A percentile compares a stretch with the other conserved stretches of the same genome.
phyloP scores from a whole-genome alignment of 2,797 vertebrate species.

The Leucoraja ocellata region DNA sequence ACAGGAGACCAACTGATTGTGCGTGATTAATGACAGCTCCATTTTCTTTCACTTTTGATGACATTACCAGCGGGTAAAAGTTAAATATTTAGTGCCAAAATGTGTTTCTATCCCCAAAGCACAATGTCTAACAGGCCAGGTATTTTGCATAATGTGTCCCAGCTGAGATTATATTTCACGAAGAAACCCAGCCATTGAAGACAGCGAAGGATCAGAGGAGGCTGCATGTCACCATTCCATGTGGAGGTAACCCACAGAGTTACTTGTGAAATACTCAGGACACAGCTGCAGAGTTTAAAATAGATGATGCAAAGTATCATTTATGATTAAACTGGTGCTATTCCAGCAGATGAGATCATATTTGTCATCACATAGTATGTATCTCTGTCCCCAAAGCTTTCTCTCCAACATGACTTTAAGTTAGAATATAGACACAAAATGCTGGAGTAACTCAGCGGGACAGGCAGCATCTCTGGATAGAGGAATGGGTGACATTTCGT shows the following conservation, averaged over 20 bases:
- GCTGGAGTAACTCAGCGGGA: background rate
- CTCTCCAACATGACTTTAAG: background rate
- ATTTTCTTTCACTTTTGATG: constrained; percentile 12
- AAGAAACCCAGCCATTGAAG: background rate
- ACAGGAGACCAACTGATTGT: background rate
- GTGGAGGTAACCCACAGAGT: background rate
- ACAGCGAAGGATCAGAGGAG: background rate
- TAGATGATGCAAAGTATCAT: background rate
- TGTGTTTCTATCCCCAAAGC: constrained; percentile 7
- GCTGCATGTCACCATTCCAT: background rate
- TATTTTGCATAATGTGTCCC: constrained; percentile 31
- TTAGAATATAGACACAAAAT: background rate
- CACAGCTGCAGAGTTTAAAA: background rate
- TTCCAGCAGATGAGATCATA: background rate
- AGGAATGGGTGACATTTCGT: too few relatives aligned
- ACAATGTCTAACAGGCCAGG: background rate
- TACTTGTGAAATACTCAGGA: background rate
- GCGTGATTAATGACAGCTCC: constrained; percentile 24
- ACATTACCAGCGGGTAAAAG: constrained; percentile 25
- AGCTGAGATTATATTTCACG: background rate
- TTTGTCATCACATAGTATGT: background rate
- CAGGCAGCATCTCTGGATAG: too few relatives aligned
- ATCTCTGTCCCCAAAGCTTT: background rate
- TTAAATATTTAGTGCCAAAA: constrained; percentile 28
- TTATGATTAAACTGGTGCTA: background rate